Evolutionary conservation across 35 echinoderm and acorn worm genomes (phyloP).

Genomic region (Acanthaster planci): DNA sequence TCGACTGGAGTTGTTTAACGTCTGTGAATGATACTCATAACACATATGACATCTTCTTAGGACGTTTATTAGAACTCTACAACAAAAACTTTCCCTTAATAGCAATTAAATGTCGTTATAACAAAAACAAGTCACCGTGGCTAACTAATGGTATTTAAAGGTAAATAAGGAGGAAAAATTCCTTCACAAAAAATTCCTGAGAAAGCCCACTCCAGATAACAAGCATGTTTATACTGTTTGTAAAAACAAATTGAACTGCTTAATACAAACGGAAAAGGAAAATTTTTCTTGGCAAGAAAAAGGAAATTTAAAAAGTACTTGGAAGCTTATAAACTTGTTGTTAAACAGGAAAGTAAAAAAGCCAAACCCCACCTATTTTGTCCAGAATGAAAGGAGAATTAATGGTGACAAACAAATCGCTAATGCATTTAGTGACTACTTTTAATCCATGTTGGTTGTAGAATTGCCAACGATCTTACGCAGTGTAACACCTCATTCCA

Average conservation of each 20-base stretch:
- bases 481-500: neutral
- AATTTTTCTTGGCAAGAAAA: neutral
- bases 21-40: neutral
- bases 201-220: neutral
- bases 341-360: neutral
- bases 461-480: neutral
- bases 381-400: neutral
- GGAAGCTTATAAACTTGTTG: conserved; percentile 10
- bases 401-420: neutral
- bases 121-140: neutral
- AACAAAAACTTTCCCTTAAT: conserved; percentile 19
- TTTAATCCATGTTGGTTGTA: neutral
- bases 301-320: conserved; percentile 24
- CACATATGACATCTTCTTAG: neutral
- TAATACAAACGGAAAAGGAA: conserved; percentile 10
- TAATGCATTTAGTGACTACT: neutral
- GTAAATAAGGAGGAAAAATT: neutral
- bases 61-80: neutral
- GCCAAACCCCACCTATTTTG: neutral
- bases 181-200: neutral
- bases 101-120: conserved; percentile 9
- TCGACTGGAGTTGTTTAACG: neutral
- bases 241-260: conserved; percentile 8
- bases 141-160: neutral
- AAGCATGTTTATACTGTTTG: neutral